These are phyloP conservation scores for Etheostoma cragini DNA, from an alignment of 2,113 vertebrate genomes.

Conservation along the genomic window DNA sequence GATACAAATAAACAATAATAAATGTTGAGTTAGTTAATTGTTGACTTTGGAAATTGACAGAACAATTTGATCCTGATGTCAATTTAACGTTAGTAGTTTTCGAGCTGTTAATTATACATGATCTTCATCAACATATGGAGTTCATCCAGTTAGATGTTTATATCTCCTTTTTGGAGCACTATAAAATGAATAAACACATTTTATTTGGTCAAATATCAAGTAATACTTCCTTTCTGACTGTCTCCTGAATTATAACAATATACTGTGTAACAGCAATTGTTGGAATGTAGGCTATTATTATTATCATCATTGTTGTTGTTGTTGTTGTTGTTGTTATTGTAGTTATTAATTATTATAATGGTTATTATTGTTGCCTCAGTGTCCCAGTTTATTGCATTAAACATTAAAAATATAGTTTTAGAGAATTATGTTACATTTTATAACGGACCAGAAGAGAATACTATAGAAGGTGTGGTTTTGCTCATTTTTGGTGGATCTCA, in stretches of 20 bases:
- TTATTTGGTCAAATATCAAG: background rate
- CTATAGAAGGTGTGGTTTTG: background rate
- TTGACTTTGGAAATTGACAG: slow-evolving; percentile 9
- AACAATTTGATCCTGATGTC: background rate
- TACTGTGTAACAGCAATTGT: background rate
- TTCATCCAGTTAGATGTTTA: background rate
- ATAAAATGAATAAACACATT: background rate
- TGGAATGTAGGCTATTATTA: too few species aligned
- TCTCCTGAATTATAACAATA: background rate
- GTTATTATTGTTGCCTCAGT: too few species aligned
- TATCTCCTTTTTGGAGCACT: background rate
- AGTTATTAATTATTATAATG: too few species aligned
- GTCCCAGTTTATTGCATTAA: too few species aligned
- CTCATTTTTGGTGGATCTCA: background rate
- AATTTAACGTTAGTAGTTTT: background rate
- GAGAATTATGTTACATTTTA: background rate
- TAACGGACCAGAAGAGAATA: background rate
- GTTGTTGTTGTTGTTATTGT: too few species aligned
- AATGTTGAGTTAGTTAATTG: background rate
- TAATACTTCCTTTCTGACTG: background rate
- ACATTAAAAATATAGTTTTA: too few species aligned
- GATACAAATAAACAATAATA: background rate
- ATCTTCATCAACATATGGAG: background rate
- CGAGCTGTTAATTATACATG: background rate
- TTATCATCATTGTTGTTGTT: background rate